phyloP scores from a whole-genome alignment of 1,140 invertebrate species.

The Drosophila melanogaster region DNA sequence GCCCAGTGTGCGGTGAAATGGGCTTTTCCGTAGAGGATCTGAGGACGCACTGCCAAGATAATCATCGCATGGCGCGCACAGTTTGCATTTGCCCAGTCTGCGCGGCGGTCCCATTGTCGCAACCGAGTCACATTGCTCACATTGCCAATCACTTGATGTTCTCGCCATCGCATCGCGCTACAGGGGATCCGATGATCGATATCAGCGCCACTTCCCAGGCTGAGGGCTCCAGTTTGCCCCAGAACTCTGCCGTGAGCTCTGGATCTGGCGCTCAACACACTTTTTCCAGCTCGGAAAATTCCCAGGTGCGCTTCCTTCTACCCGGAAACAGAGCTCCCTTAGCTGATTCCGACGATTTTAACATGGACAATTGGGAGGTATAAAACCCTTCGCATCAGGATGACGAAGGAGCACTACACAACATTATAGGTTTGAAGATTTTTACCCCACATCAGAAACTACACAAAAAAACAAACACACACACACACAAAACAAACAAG shows the following conservation, averaged over 20 bases:
- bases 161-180: too few relatives aligned
- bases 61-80: slow-evolving; percentile 19
- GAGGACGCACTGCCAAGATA: slow-evolving; percentile 23
- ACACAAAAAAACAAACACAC: too few relatives aligned
- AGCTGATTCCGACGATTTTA: slow-evolving; percentile 13
- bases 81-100: slow-evolving; percentile 62
- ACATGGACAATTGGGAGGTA: too few relatives aligned
- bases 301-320: slow-evolving; percentile 25
- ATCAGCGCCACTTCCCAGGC: too few relatives aligned
- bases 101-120: slow-evolving; percentile 27
- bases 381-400: not conserved
- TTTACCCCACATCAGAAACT: too few relatives aligned
- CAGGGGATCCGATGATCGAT: too few relatives aligned
- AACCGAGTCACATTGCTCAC: slow-evolving; percentile 8
- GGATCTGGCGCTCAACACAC: too few relatives aligned
- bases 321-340: not conserved
- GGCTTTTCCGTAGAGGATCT: slow-evolving; percentile 32
- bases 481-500: too few relatives aligned
- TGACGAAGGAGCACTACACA: not conserved
- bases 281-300: not conserved
- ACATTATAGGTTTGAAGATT: too few relatives aligned
- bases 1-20: slow-evolving; percentile 57
- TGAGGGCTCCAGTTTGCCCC: not conserved
- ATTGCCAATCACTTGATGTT: slow-evolving; percentile 29
- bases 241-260: too few relatives aligned